Evolutionary conservation across 2,113 vertebrate species (phyloP).

Genomic region (Psophia crepitans): DNA sequence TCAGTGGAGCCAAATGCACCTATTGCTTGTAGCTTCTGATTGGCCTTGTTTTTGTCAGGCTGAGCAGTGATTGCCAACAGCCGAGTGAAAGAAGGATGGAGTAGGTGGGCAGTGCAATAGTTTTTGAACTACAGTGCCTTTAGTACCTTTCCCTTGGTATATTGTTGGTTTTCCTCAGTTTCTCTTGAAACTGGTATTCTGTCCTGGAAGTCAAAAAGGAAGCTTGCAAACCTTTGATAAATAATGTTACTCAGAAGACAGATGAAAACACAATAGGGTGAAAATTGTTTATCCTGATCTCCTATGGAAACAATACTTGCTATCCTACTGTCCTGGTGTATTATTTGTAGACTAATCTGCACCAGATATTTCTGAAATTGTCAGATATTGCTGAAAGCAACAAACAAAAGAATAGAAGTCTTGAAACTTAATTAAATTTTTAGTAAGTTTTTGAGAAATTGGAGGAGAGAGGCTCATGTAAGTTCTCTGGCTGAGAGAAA

Average conservation of each 20-base stretch:
- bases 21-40: background rate
- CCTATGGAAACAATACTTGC: background rate
- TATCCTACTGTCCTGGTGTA: background rate
- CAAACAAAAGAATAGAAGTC: background rate
- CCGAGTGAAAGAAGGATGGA: background rate
- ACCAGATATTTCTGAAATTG: background rate
- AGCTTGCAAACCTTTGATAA: background rate
- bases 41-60: background rate
- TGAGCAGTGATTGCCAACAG: background rate
- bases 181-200: background rate
- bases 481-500: background rate
- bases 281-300: background rate
- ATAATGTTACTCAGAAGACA: background rate
- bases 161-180: background rate
- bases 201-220: background rate
- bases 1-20: fast-evolving
- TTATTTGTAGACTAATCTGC: background rate
- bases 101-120: background rate
- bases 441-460: background rate
- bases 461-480: background rate
- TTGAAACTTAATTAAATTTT: background rate
- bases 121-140: background rate
- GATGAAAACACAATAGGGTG: background rate
- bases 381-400: background rate
- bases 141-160: background rate